Conservation (phyloP, 2,888 invertebrate genomes). For the Diachrysia chrysitis region DNA sequence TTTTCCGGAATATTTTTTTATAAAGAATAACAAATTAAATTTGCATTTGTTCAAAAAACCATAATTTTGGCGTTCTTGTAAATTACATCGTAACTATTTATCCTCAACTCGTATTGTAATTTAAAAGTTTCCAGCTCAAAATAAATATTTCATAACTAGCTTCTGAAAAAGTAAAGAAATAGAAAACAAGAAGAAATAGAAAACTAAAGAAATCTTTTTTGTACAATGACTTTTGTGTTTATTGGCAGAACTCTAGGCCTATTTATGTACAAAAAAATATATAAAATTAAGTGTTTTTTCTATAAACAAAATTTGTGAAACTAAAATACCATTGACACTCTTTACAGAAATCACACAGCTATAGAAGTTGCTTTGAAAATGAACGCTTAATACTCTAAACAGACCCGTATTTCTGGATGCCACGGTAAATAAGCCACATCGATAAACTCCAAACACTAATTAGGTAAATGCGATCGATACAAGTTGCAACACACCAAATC, state of each 20-base stretch:
- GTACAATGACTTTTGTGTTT: no score
- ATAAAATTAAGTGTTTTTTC: no score
- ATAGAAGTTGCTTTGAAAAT: neutral
- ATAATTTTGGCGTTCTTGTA: neutral
- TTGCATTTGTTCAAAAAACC: neutral
- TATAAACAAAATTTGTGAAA: no score
- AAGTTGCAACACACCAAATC: conserved; percentile 17
- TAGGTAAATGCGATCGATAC: conserved; percentile 17
- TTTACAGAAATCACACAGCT: neutral
- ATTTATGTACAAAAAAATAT: no score
- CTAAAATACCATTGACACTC: no score
- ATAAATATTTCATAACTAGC: no score
- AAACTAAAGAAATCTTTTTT: no score
- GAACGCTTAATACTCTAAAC: neutral
- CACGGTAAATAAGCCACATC: conserved; percentile 1
- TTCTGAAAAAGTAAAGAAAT: no score
- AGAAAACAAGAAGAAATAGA: no score
- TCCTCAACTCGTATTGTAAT: no score
- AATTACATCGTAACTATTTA: neutral
- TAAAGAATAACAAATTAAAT: neutral
- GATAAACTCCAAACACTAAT: conserved; percentile 26
- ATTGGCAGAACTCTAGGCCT: no score
- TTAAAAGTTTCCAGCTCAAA: no score
- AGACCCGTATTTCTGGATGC: neutral
- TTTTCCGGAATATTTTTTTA: neutral